Evolutionary conservation across 2,797 vertebrate genomes (phyloP), one percentile per base, ranked within the genome.

Genomic region (Halcyon badia): DNA sequence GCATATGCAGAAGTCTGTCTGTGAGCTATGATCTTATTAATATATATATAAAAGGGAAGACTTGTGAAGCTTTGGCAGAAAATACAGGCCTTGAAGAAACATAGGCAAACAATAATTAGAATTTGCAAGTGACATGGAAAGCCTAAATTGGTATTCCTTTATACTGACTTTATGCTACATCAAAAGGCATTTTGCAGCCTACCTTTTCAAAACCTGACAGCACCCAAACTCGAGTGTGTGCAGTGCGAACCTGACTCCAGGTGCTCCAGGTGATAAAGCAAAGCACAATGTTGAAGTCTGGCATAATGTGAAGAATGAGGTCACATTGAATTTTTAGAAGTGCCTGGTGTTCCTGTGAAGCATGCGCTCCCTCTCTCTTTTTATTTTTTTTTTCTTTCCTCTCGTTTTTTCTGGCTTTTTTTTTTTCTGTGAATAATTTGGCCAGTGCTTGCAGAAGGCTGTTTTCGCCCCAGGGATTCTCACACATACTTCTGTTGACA

Each of bases 401-500:
- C 46, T 72, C 41, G 13, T n/a, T 44, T 60, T 83, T 82, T 89
- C 73, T 52, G 44, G 19, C 70, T 51, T 24, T 56, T 85, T 73
- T 72, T 92, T 76, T 94, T 93, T 86, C 88, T 94, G 96, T 98
- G 97, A 98, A 98, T 98, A 98, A 98, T 98, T 98, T 94, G 98
- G 98, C 98, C 96, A 86, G 89, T 97, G 97, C 98, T 97, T 93
- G 97, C 97, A 97, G 96, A 97, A 97, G 98, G 96, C 96, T 98
- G 97, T 96, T 96, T 95, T 98, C 20, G 97, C 98, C 98, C 96
- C 88, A 85, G 98, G 98, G 97, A 98, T 97, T 93, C 91, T 97
- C 80, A 96, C 96, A 97, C 97, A 97, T 97, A 97, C 95, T 97
- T 98, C 97, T 98, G 97, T 98, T 99, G 98, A 98, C 98, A 98